These are phyloP conservation scores for Diuraphis noxia DNA, from an alignment of 1,140 invertebrate species.

Conservation along the genomic window DNA sequence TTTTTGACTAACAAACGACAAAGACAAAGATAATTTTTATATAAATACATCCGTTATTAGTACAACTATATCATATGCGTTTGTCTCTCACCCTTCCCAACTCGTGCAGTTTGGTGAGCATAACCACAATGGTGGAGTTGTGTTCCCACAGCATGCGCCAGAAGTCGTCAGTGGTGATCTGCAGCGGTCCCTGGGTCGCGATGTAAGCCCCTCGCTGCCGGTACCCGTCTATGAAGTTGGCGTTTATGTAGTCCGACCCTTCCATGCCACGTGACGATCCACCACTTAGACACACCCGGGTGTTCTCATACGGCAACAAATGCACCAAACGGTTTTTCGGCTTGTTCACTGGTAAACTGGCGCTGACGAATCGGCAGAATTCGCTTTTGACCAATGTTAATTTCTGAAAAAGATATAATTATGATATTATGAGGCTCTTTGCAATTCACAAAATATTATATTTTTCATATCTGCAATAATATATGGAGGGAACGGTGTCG, in stretches of 20 bases:
- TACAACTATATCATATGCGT: not conserved
- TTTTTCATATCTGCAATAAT: not conserved
- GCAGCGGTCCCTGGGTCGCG: constrained; percentile 94
- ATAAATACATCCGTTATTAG: not conserved
- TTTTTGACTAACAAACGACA: no score
- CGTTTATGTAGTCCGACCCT: constrained; percentile 98
- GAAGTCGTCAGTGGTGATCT: constrained; percentile 96
- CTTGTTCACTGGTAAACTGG: constrained; percentile 95
- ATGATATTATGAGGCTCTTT: not conserved
- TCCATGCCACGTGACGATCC: constrained; percentile 84
- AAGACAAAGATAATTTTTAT: no score
- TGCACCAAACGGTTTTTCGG: constrained; percentile 95
- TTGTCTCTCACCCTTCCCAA: constrained; percentile 82
- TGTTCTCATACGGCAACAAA: constrained; percentile 95
- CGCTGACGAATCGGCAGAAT: constrained; percentile 90
- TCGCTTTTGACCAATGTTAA: constrained; percentile 93
- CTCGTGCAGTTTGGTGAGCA: constrained; percentile 96
- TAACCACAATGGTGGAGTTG: constrained; percentile 98
- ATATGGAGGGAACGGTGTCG: not conserved
- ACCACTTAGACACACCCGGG: constrained; percentile 84
- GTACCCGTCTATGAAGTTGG: constrained; percentile 95
- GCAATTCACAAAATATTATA: not conserved
- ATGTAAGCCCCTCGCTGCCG: constrained; percentile 92
- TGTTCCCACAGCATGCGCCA: constrained; percentile 99
- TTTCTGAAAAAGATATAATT: constrained; percentile 66